A percentile compares a stretch with the other conserved stretches of the same genome.
Conservation (phyloP, 2,113 vertebrate species). For the Natator depressus region DNA sequence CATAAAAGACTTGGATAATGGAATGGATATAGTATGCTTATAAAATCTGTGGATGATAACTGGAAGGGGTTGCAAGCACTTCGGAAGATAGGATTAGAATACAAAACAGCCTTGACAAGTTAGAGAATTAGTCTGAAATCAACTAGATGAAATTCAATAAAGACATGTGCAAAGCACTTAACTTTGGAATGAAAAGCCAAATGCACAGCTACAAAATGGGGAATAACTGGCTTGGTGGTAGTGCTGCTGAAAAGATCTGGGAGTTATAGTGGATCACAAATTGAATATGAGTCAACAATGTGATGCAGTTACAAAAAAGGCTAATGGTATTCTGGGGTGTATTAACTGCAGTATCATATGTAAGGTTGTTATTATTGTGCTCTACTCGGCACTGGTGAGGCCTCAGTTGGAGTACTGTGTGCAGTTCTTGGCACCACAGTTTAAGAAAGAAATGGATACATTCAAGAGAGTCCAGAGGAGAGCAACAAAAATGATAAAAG, state of each 20-base stretch:
- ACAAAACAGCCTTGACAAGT: not conserved
- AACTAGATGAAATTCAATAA: not conserved
- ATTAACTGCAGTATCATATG: not conserved
- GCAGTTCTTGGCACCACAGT: not conserved
- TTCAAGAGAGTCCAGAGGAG: not conserved
- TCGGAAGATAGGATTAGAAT: not conserved
- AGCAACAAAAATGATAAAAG: not conserved
- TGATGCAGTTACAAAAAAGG: not conserved
- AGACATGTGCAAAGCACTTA: not conserved
- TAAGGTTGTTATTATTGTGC: not conserved
- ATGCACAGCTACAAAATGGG: not conserved
- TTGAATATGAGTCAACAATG: not conserved
- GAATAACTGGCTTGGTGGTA: not conserved
- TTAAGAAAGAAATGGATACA: not conserved
- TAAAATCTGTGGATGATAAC: not conserved
- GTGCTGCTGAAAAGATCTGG: not conserved
- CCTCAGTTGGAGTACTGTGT: not conserved
- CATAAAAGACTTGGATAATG: not conserved
- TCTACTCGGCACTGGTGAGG: not conserved
- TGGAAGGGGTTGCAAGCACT: not conserved
- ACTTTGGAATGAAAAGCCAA: not conserved
- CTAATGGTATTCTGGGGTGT: not conserved
- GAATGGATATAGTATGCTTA: not conserved
- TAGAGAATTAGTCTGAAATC: not conserved
- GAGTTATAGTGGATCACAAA: not conserved